Evolutionary conservation across 2,797 vertebrate species (phyloP).

Genomic region (Threskiornis aethiopicus): DNA sequence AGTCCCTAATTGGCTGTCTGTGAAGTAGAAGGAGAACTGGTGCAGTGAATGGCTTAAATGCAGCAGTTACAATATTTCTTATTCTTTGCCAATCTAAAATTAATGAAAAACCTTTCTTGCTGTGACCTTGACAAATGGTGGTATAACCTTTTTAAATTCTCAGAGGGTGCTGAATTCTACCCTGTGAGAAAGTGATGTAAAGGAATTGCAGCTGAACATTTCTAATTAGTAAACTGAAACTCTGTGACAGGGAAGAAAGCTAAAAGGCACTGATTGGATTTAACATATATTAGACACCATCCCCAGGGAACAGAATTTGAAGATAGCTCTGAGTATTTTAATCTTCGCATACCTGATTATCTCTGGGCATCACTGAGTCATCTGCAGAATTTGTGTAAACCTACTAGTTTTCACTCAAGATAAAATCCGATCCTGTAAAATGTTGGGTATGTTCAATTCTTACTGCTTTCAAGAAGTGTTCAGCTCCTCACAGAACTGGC

Average conservation of each 20-base stretch:
- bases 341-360: background rate
- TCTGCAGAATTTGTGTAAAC: background rate
- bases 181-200: constrained; percentile 22
- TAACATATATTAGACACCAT: constrained; percentile 30
- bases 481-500: background rate
- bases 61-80: constrained; percentile 51
- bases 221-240: constrained; percentile 62
- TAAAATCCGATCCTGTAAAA: background rate
- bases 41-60: constrained; percentile 34
- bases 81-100: constrained; percentile 56
- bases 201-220: constrained; percentile 51
- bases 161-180: constrained; percentile 21
- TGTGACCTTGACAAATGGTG: constrained; percentile 61
- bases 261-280: constrained; percentile 51
- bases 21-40: background rate
- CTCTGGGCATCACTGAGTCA: background rate
- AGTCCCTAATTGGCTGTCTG: constrained; percentile 22
- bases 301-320: background rate
- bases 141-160: constrained; percentile 33
- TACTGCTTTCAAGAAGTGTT: background rate
- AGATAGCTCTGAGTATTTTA: constrained; percentile 29
- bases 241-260: constrained; percentile 39
- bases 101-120: constrained; percentile 56
- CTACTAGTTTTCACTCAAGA: background rate
- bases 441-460: background rate